A percentile compares a stretch with the other conserved stretches of the same genome.
phyloP scores from a whole-genome alignment of 2,797 vertebrate species.

The Falco novaeseelandiae region DNA sequence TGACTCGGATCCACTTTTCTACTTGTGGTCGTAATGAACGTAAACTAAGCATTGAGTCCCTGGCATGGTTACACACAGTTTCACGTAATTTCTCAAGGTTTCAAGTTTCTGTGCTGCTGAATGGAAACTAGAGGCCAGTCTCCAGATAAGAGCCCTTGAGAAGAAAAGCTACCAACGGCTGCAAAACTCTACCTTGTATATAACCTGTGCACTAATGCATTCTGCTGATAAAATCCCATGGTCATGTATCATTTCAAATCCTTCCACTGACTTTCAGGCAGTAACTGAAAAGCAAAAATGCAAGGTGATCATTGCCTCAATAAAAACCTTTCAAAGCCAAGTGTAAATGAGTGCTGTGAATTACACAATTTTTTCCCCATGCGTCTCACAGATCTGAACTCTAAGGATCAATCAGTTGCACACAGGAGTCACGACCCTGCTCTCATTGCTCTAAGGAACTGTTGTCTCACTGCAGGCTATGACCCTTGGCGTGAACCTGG shows the following conservation, averaged over 20 bases:
- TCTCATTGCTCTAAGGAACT: conserved; percentile 45
- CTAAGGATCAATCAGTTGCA: conserved; percentile 43
- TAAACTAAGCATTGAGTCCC: neutral
- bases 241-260: neutral
- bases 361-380: neutral
- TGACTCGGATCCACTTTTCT: neutral
- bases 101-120: neutral
- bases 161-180: neutral
- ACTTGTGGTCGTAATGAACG: accelerated
- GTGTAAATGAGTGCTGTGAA: conserved; percentile 4
- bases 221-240: conserved; percentile 1
- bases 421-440: conserved; percentile 26
- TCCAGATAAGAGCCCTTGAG: neutral
- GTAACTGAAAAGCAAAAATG: conserved; percentile 10
- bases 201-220: neutral
- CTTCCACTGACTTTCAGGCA: neutral
- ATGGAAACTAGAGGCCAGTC: neutral
- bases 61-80: neutral
- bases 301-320: conserved; percentile 1
- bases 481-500: conserved; percentile 55
- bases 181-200: neutral
- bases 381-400: neutral
- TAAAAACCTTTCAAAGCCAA: conserved; percentile 15
- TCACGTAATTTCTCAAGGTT: neutral
- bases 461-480: conserved; percentile 37